phyloP scores from a whole-genome alignment of 2,888 invertebrate species.

The Hyposoter dolosus region DNA sequence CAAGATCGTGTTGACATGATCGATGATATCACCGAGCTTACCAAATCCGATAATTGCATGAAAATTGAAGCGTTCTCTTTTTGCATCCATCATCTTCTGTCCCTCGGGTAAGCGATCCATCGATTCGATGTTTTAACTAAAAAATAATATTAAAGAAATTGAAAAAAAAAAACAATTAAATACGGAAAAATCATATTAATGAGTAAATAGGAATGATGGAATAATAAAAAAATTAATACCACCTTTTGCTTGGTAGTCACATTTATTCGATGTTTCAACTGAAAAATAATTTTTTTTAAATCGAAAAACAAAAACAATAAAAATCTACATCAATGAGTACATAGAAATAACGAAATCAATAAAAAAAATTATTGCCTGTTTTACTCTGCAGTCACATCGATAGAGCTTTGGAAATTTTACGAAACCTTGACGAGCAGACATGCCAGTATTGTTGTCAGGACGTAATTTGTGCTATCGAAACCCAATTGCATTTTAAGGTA shows the following conservation, averaged over 20 bases:
- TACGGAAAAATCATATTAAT: not conserved
- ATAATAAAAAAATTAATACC: conserved; percentile 9
- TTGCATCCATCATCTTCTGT: conserved; percentile 80
- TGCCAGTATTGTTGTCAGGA: conserved; percentile 75
- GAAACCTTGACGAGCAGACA: conserved; percentile 76
- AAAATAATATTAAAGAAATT: not conserved
- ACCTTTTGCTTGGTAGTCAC: conserved; percentile 74
- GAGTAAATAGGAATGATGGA: not conserved
- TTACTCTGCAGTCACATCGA: conserved; percentile 76
- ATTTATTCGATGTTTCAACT: conserved; percentile 30
- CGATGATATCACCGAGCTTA: conserved; percentile 80
- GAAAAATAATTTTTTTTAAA: too few species aligned
- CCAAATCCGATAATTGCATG: conserved; percentile 76
- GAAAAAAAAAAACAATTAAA: not conserved
- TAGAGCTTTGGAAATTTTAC: conserved; percentile 78
- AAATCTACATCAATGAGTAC: not conserved
- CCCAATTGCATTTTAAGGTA: conserved; percentile 74
- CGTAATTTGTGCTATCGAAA: conserved; percentile 73
- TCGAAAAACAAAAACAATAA: too few species aligned
- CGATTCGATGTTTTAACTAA: not conserved
- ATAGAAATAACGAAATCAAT: not conserved
- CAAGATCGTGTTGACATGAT: conserved; percentile 80
- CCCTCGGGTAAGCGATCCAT: conserved; percentile 77
- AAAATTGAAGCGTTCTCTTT: conserved; percentile 77
- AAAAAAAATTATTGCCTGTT: conserved; percentile 10